phyloP scores from a whole-genome alignment of 2,888 invertebrate species.

The Eristalis pertinax region DNA sequence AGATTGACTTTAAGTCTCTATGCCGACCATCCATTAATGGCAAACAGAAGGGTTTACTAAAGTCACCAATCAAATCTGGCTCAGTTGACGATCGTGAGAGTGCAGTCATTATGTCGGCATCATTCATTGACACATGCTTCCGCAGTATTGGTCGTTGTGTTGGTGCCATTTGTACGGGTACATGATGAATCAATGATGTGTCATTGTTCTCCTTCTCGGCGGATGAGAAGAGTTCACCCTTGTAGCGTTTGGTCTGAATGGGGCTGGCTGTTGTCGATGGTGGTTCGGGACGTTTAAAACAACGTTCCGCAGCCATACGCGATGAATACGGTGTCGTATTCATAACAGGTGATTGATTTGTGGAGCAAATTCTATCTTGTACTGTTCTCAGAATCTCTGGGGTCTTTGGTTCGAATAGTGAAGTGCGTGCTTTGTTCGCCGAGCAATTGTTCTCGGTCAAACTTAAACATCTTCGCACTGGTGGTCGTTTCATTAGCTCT shows the following conservation, averaged over 20 bases:
- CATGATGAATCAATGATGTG: conserved; percentile 35
- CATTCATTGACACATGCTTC: conserved; percentile 89
- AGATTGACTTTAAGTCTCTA: conserved; percentile 90
- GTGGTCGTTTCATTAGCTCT: conserved; percentile 80
- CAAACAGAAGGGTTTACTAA: conserved; percentile 87
- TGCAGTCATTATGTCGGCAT: conserved; percentile 87
- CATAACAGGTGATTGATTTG: conserved; percentile 60
- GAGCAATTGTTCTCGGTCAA: conserved; percentile 80
- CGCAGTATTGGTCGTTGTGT: conserved; percentile 82
- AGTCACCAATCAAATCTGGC: conserved; percentile 92
- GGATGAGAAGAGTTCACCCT: conserved; percentile 78
- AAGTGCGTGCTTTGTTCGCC: conserved; percentile 80
- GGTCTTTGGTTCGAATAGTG: conserved; percentile 78
- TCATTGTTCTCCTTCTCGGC: conserved; percentile 78
- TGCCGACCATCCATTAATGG: conserved; percentile 89
- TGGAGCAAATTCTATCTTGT: conserved; percentile 74
- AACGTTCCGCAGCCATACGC: conserved; percentile 73
- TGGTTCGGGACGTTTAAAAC: conserved; percentile 87
- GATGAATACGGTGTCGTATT: conserved; percentile 73
- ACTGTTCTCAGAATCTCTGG: conserved; percentile 77
- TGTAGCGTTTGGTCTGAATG: conserved; percentile 79
- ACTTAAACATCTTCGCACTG: conserved; percentile 82
- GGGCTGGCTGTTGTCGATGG: conserved; percentile 83
- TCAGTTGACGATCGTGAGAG: conserved; percentile 86
- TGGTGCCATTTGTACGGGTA: conserved; percentile 72